Conservation (phyloP, 2,888 invertebrate species). For the Allophyes oxyacanthae region DNA sequence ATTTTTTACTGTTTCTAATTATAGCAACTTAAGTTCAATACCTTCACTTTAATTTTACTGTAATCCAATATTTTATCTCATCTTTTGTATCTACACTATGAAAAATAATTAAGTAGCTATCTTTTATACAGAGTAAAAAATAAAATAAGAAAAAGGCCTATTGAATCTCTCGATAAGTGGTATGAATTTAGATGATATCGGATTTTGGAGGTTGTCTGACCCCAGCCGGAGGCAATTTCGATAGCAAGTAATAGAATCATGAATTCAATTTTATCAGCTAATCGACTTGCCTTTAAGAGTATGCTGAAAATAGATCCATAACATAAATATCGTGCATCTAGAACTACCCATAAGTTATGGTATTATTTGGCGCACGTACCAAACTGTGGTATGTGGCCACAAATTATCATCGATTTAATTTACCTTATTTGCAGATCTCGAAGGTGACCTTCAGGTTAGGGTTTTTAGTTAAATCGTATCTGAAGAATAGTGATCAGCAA, state of each 20-base stretch:
- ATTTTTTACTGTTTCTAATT: slow-evolving; percentile 3
- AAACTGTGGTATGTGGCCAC: no score
- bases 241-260: slow-evolving; percentile 47
- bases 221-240: slow-evolving; percentile 37
- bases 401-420: no score
- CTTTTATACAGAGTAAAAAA: slow-evolving; percentile 5
- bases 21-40: slow-evolving; percentile 5
- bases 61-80: neutral
- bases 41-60: neutral
- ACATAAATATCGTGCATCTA: neutral
- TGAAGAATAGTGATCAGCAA: no score
- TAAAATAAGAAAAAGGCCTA: slow-evolving; percentile 22
- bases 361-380: no score
- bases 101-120: neutral
- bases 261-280: slow-evolving; percentile 48
- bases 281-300: slow-evolving; percentile 25
- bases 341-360: no score
- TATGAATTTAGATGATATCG: slow-evolving; percentile 49
- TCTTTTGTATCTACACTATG: neutral
- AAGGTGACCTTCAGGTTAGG: no score
- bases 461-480: no score
- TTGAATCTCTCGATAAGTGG: slow-evolving; percentile 32
- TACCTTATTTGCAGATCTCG: no score
- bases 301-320: slow-evolving; percentile 15
- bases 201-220: slow-evolving; percentile 26